phyloP scores from a whole-genome alignment of 2,797 vertebrate species.

The Typhlichthys eigenmanni region DNA sequence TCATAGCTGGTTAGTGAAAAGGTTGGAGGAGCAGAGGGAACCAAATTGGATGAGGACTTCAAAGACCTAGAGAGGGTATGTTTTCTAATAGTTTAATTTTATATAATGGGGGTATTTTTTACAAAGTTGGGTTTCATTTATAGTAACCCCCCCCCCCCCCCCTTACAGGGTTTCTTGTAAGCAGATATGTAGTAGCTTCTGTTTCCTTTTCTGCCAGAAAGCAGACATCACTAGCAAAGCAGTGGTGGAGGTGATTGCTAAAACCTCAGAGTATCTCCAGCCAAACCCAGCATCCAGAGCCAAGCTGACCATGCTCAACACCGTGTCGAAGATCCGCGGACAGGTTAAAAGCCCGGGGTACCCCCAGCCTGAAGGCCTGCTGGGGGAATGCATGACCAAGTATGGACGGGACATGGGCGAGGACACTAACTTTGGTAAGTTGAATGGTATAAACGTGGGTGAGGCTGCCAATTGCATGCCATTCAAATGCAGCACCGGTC shows the following conservation, averaged over 20 bases:
- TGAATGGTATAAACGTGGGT: too few species aligned
- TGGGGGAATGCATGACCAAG: slow-evolving; percentile 93
- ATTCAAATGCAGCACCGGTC: neutral
- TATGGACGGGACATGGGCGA: slow-evolving; percentile 89
- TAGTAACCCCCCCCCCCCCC: neutral
- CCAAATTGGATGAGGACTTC: slow-evolving; percentile 96
- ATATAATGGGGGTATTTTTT: neutral
- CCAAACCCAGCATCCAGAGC: slow-evolving; percentile 95
- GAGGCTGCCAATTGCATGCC: neutral
- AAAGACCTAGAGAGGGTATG: slow-evolving; percentile 92
- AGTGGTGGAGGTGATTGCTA: slow-evolving; percentile 86
- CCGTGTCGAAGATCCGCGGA: slow-evolving; percentile 92
- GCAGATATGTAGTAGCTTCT: neutral
- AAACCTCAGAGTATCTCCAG: slow-evolving; percentile 94
- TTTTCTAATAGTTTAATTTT: slow-evolving; percentile 8
- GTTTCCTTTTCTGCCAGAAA: slow-evolving; percentile 75
- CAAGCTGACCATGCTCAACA: slow-evolving; percentile 91
- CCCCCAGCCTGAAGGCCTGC: slow-evolving; percentile 90
- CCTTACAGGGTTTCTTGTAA: neutral
- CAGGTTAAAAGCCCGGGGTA: slow-evolving; percentile 91
- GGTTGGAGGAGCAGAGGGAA: slow-evolving; percentile 95
- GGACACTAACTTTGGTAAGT: slow-evolving; percentile 92
- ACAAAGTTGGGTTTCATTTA: too few species aligned
- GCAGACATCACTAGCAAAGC: slow-evolving; percentile 95
- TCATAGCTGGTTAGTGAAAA: slow-evolving; percentile 94